These are phyloP conservation scores for Microctonus hyperodae DNA, from an alignment of 2,888 invertebrate species.

Conservation along the genomic window DNA sequence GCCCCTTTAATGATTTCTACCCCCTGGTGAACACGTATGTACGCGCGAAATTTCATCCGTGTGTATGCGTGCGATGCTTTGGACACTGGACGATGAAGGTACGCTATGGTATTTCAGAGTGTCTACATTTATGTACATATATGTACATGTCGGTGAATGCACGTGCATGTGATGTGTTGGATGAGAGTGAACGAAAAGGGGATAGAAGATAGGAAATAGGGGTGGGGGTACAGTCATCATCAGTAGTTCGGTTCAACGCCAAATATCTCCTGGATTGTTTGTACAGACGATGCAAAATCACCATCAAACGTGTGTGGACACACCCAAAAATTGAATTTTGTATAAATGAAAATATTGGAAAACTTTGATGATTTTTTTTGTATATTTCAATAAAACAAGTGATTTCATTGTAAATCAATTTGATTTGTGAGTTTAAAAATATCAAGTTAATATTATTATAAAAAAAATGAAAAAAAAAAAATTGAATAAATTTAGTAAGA, in stretches of 20 bases:
- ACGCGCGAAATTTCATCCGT: slow-evolving; percentile 53
- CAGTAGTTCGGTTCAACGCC: slow-evolving; percentile 49
- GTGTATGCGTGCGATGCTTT: slow-evolving; percentile 35
- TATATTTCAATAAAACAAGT: not conserved
- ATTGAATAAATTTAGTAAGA: too few relatives aligned
- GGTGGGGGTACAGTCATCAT: slow-evolving; percentile 59
- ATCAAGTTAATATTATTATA: too few relatives aligned
- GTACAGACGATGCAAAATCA: slow-evolving; percentile 35
- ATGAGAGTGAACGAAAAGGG: slow-evolving; percentile 30
- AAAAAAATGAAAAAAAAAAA: too few relatives aligned
- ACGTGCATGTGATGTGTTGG: slow-evolving; percentile 23
- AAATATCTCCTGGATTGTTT: slow-evolving; percentile 23
- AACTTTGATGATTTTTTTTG: not conserved
- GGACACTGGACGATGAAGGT: slow-evolving; percentile 27
- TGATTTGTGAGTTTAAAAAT: too few relatives aligned
- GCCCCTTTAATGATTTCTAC: slow-evolving; percentile 64
- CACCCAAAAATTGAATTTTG: not conserved
- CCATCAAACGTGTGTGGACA: slow-evolving; percentile 10
- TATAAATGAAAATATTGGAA: slow-evolving; percentile 4
- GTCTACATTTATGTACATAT: not conserved
- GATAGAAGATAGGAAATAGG: too few relatives aligned
- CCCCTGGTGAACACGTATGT: slow-evolving; percentile 53
- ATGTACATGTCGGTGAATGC: not conserved
- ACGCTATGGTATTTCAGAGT: slow-evolving; percentile 20
- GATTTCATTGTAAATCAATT: not conserved